Base-by-base conservation (phyloP, 2,888 invertebrate genomes). In the Choreutis nemorana region DNA sequence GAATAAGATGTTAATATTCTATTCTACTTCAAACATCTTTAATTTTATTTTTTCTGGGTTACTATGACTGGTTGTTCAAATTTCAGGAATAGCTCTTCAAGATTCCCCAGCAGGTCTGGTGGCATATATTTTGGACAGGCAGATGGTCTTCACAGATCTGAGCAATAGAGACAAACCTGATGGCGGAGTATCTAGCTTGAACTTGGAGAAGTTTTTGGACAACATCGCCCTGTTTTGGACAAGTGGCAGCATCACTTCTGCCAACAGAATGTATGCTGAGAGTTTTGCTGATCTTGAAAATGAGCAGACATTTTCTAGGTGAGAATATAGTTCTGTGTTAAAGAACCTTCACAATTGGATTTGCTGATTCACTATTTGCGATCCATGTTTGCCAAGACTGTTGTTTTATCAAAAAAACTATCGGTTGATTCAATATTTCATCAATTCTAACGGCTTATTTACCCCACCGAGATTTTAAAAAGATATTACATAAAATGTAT, bases 51-150 rank as follows among this genome's bases (percentile, higher is more conserved):
- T 31, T 26, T 24, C 24, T n/a, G n/a, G n/a, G n/a, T n/a, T n/a
- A n/a, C n/a, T n/a, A n/a, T n/a, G n/a, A n/a, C n/a, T n/a, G n/a
- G n/a, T n/a, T n/a, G n/a, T n/a, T n/a, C n/a, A n/a, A n/a, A n/a
- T 64, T 66, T 1, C 48, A 88, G 90, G 91, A 9, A 80, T 83
- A 4, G 88, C 80, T 1, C 65, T 94, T 7, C 73, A 83, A 39
- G 89, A 92, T 44, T 89, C 91, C 1, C 96, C 96, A 0, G 81
- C 86, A 1, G 95, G 93, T 1, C 67, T 97, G 26, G 93, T 93
- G 0, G 89, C 89, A 0, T 97, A 94, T 47, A 87, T 95, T 26
- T 55, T 96, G 11, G 96, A 97, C 50, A 94, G 92, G 56, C 91
- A 93, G 60, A 82, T 81, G 68, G 83, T 48, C 33, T 89, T 67